Evolutionary conservation across 2,888 invertebrate species (phyloP).

Genomic region (Erpobdella octoculata): DNA sequence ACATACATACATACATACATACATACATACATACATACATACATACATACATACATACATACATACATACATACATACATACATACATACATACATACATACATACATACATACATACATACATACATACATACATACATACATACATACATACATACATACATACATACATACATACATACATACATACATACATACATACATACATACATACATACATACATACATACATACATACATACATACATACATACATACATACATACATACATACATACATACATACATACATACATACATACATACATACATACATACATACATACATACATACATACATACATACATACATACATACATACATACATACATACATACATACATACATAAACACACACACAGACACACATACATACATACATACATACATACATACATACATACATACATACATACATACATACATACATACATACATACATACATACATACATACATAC

Average conservation of each 20-base stretch:
- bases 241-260: neutral
- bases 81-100: neutral
- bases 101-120: neutral
- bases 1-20: neutral
- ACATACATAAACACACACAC: no score
- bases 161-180: neutral
- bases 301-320: no score
- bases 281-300: no score
- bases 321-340: no score
- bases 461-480: no score
- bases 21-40: neutral
- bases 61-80: neutral
- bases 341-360: no score
- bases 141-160: neutral
- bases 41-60: neutral
- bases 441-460: no score
- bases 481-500: no score
- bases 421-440: no score
- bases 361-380: no score
- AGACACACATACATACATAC: no score
- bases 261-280: no score
- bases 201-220: constrained; percentile 1
- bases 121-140: neutral
- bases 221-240: constrained; percentile 1
- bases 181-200: neutral